Evolutionary conservation across 2,797 vertebrate genomes (phyloP), one percentile per base, ranked within the genome.

Genomic region (Anabacerthia variegaticeps): DNA sequence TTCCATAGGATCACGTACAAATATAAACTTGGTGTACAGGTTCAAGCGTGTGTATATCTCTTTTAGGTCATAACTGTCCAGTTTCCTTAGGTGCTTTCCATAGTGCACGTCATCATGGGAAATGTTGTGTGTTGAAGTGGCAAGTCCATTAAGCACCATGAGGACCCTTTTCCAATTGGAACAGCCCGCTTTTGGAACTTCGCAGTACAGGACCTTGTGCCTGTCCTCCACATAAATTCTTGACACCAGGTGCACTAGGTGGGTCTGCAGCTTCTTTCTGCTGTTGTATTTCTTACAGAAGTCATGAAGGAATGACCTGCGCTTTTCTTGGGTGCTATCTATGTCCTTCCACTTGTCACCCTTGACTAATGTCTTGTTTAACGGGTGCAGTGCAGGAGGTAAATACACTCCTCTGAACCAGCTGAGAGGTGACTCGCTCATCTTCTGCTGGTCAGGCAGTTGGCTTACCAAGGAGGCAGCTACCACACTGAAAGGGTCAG

Each of bases 121-220:
- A 48, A 98, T 98, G 67, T 98, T 97, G 92, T 92, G 90, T 2
- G 95, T 61, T 14, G 98, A 98, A 12, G 93, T 10, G 2, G 98
- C 97, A 0, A 98, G 83, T 12, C 98, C 98, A 5, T 78, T 97
- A 28, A 98, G 97, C 32, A 98, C 97, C 98, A 98, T 98, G 46
- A 98, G 97, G 68, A 98, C 92, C 37, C 98, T 97, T 68, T 98
- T 98, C 98, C 98, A 98, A 11, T 98, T 98, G 89, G 98, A 98
- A 59, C 98, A 98, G 28, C 98, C 98, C 8, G 97, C 98, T 82
- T 98, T 98, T 0, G 98, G 98, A 24, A 98, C 98, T 71, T 98
- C 98, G 1, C 98, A 98, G 56, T 98, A 98, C 69, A 98, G 95
- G 65, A 98, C 85, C 86, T 96, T 98, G 95, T 98, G 97, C 83